These are phyloP conservation scores for Uropetala carovei DNA, from an alignment of 2,888 invertebrate species.

Conservation along the genomic window DNA sequence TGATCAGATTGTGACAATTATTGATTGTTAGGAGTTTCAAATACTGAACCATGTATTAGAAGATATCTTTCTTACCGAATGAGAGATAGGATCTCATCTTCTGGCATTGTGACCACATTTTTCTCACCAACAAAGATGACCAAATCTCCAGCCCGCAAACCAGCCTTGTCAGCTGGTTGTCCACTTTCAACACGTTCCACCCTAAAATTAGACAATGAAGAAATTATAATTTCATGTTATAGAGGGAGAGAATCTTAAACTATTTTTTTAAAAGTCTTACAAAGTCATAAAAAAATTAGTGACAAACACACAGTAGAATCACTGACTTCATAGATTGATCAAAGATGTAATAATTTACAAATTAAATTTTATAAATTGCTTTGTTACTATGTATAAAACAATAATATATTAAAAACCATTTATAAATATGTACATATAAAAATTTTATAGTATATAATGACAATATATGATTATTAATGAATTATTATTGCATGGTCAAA, in stretches of 20 bases:
- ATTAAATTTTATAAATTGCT: not conserved
- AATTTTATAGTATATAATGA: not conserved
- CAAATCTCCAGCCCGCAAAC: conserved; percentile 89
- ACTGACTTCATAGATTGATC: too few species aligned
- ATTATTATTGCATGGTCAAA: not conserved
- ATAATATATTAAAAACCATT: not conserved
- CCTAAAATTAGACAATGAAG: conserved; percentile 72
- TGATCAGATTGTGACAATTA: not conserved
- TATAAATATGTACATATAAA: not conserved
- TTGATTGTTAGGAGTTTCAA: not conserved
- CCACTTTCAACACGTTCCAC: conserved; percentile 90
- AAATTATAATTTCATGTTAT: too few species aligned
- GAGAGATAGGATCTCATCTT: conserved; percentile 81
- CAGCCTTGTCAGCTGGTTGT: conserved; percentile 89
- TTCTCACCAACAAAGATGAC: conserved; percentile 92
- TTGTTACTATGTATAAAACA: not conserved
- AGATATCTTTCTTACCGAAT: conserved; percentile 77
- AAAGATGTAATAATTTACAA: not conserved
- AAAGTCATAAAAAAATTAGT: too few species aligned
- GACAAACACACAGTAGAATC: too few species aligned
- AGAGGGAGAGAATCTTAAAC: too few species aligned
- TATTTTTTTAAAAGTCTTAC: too few species aligned
- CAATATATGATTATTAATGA: not conserved
- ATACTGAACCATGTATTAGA: too few species aligned
- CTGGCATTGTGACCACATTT: conserved; percentile 89